A percentile compares a stretch with the other conserved stretches of the same genome.
Conservation (phyloP, 1,140 invertebrate genomes). For the Antheraea pernyi region DNA sequence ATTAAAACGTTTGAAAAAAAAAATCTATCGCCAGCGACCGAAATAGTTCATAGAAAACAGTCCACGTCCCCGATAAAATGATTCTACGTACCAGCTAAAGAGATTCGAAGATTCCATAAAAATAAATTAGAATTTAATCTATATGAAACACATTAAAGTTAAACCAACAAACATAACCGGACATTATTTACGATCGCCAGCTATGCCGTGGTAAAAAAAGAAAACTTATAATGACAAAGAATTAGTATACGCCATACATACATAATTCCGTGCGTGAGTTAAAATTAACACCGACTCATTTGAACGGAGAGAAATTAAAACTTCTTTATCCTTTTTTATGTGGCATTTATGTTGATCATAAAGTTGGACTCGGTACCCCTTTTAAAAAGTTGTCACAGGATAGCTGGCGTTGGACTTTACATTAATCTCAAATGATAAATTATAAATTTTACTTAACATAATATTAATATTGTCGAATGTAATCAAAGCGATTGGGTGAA, state of each 20-base stretch:
- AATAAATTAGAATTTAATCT: slow-evolving; percentile 58
- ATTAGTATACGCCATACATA: slow-evolving; percentile 50
- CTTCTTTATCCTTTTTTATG: slow-evolving; percentile 72
- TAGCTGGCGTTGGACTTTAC: slow-evolving; percentile 45
- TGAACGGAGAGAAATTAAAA: slow-evolving; percentile 72
- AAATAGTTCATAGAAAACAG: neutral
- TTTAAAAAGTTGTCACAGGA: slow-evolving; percentile 53
- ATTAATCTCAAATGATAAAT: slow-evolving; percentile 33
- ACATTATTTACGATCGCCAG: slow-evolving; percentile 51
- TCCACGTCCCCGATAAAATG: neutral
- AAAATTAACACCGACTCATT: slow-evolving; percentile 72
- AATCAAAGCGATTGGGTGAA: slow-evolving; percentile 10
- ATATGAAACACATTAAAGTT: slow-evolving; percentile 51
- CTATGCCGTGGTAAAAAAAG: slow-evolving; percentile 47
- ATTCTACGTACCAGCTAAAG: neutral
- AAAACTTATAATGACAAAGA: slow-evolving; percentile 65
- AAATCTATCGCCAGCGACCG: neutral
- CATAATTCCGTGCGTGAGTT: slow-evolving; percentile 44
- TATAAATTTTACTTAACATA: slow-evolving; percentile 25
- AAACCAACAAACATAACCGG: slow-evolving; percentile 64
- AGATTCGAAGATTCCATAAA: slow-evolving; percentile 35
- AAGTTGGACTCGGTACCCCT: slow-evolving; percentile 57
- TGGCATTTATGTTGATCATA: slow-evolving; percentile 70
- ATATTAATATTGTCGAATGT: slow-evolving; percentile 11
- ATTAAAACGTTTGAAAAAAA: neutral